A percentile compares a stretch with the other conserved stretches of the same genome.
Evolutionary conservation across 1,140 invertebrate genomes (phyloP).

Genomic region (Drosophila azteca): DNA sequence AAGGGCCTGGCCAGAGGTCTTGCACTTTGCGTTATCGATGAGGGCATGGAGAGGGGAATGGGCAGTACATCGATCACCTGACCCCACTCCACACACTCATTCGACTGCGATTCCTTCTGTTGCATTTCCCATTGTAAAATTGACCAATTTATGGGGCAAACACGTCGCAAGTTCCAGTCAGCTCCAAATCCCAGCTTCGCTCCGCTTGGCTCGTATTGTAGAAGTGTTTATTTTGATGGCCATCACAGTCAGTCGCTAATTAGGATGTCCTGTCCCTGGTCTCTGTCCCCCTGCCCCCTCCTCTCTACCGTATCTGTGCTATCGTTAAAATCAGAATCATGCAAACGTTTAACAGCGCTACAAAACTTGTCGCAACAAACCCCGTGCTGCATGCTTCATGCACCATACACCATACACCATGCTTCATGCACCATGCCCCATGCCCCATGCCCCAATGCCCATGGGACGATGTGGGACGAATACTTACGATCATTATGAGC

Average conservation of each 20-base stretch:
- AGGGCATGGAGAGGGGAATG: neutral
- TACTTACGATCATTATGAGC: neutral
- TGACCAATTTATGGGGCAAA: conserved; percentile 67
- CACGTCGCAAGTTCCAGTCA: conserved; percentile 68
- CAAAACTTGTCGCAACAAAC: conserved; percentile 73
- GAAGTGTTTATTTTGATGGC: conserved; percentile 81
- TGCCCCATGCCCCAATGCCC: too few species aligned
- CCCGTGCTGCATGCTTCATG: neutral
- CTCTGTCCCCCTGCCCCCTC: conserved; percentile 15
- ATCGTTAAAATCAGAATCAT: conserved; percentile 81
- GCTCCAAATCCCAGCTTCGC: conserved; percentile 10
- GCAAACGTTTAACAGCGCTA: conserved; percentile 77
- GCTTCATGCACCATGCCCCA: too few species aligned
- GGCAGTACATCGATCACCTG: conserved; percentile 23
- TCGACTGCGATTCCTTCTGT: neutral
- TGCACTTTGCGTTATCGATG: conserved; percentile 45
- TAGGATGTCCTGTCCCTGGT: conserved; percentile 55
- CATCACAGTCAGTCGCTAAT: conserved; percentile 73
- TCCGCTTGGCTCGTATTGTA: conserved; percentile 64
- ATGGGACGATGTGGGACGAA: neutral
- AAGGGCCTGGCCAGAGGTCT: neutral
- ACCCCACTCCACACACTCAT: neutral
- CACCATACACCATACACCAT: neutral
- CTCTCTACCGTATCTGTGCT: conserved; percentile 33
- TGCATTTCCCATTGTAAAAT: conserved; percentile 72